Percentiles rank a stretch among this genome's conserved stretches.
Evolutionary conservation across 2,797 vertebrate species (phyloP).

Genomic region (Emys orbicularis): DNA sequence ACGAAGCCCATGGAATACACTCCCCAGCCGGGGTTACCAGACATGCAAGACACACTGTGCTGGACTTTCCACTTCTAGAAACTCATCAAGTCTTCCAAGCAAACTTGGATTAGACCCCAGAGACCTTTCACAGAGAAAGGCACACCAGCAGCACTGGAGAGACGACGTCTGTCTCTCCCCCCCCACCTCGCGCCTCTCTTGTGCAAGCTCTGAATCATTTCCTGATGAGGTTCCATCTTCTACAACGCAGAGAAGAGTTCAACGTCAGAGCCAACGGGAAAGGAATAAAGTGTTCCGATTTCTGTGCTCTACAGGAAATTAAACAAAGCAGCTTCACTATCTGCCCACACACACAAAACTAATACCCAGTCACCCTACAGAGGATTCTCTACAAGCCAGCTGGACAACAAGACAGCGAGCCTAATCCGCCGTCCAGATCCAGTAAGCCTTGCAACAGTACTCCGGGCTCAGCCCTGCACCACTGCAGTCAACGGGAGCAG

Average conservation of each 20-base stretch:
- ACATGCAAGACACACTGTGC: neutral
- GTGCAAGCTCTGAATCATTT: neutral
- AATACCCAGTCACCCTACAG: neutral
- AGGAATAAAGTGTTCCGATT: neutral
- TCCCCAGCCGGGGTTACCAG: neutral
- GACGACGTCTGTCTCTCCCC: too few species aligned
- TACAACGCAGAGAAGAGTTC: neutral
- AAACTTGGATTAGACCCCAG: neutral
- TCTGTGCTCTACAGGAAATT: neutral
- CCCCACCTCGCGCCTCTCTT: neutral
- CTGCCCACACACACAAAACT: neutral
- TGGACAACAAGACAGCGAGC: neutral
- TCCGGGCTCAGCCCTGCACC: neutral
- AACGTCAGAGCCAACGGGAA: neutral
- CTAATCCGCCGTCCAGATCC: neutral
- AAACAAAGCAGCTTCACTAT: neutral
- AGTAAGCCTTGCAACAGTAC: neutral
- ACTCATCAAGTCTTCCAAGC: neutral
- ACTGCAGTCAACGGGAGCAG: neutral
- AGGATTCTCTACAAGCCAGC: neutral
- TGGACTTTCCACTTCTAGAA: neutral
- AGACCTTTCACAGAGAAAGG: neutral
- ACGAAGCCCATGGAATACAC: neutral
- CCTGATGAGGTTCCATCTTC: neutral
- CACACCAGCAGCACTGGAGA: neutral